phyloP scores from a whole-genome alignment of 1,140 invertebrate species.

The Drosophila sproati region DNA sequence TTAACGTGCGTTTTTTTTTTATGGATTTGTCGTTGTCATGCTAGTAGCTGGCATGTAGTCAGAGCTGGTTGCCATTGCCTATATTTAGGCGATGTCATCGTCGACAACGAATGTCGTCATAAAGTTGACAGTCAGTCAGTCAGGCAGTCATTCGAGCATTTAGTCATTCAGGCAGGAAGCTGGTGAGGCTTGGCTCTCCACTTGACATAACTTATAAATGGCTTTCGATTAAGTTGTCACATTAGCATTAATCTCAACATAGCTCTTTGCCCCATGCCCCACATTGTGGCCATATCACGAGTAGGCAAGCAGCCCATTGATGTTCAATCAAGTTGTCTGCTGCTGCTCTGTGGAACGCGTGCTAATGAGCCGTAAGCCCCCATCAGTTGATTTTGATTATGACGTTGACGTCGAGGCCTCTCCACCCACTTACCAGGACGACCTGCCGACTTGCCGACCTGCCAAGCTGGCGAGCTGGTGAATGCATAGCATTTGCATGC shows the following conservation, averaged over 20 bases:
- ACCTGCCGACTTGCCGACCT: background rate
- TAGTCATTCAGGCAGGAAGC: background rate
- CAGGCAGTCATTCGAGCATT: background rate
- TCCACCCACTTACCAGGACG: background rate
- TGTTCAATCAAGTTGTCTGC: constrained; percentile 77
- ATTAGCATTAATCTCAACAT: constrained; percentile 77
- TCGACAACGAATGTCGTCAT: constrained; percentile 51
- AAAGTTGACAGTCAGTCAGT: constrained; percentile 30
- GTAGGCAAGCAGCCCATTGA: constrained; percentile 43
- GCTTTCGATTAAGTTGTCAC: constrained; percentile 83
- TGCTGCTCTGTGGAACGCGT: constrained; percentile 30
- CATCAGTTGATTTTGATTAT: constrained; percentile 52
- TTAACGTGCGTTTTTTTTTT: constrained; percentile 71
- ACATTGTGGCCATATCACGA: background rate
- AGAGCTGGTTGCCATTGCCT: constrained; percentile 18
- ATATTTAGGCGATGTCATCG: constrained; percentile 37
- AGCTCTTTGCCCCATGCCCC: constrained; percentile 6
- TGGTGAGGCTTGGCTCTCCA: constrained; percentile 33
- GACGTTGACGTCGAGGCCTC: constrained; percentile 16
- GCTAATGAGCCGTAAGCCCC: constrained; percentile 69
- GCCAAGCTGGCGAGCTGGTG: too few relatives aligned
- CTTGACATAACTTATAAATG: constrained; percentile 82
- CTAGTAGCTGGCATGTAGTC: constrained; percentile 2
- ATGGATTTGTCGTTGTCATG: constrained; percentile 77
- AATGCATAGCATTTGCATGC: constrained; percentile 13